Base-by-base conservation (phyloP, 2,797 vertebrate species). In the Alauda arvensis region DNA sequence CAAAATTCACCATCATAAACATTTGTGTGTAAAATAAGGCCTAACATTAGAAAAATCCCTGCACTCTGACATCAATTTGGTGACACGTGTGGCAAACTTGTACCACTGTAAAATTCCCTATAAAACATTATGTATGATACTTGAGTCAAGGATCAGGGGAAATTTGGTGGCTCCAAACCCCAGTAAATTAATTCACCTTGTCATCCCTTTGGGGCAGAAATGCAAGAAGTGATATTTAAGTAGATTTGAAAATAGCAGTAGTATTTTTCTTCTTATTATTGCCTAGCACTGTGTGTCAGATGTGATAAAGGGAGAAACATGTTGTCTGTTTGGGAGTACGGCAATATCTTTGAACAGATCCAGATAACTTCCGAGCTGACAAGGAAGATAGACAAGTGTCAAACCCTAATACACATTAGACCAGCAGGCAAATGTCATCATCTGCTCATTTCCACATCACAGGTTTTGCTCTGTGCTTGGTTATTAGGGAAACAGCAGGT, bases 351-450 rank as follows among this genome's bases (percentile, higher is more conserved):
- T 90, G 80, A 89, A 77, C 26, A 79, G 89, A 90, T 81, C 43
- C 89, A 65, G 83, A 82, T 85, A 81, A 81, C 48, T 94, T 91
- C 65, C 6, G 61, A 79, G 75, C 88, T 91, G 88, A 83, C 88
- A 85, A 68, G 55, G 62, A 33, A 90, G 93, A 94, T 4, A 87
- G 93, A 86, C 93, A 85, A 93, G 85, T 91, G 91, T 93, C 91
- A 89, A 91, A 95, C 42, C 57, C 39, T 59, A 65, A 85, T 57
- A 70, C 43, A 39, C 71, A 14, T 91, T 59, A 71, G 68, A 82
- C 77, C 82, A 84, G 71, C 68, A 68, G 83, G 85, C 48, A 87
- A 83, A 89, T 89, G 91, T 84, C 88, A 91, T 76, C 76, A 59
- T 46, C 74, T 68, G 74, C 80, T 94, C 65, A 77, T 91, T 92